A percentile compares a stretch with the other conserved stretches of the same genome.
Conservation (phyloP, 2,797 vertebrate species). For the Characodon lateralis region DNA sequence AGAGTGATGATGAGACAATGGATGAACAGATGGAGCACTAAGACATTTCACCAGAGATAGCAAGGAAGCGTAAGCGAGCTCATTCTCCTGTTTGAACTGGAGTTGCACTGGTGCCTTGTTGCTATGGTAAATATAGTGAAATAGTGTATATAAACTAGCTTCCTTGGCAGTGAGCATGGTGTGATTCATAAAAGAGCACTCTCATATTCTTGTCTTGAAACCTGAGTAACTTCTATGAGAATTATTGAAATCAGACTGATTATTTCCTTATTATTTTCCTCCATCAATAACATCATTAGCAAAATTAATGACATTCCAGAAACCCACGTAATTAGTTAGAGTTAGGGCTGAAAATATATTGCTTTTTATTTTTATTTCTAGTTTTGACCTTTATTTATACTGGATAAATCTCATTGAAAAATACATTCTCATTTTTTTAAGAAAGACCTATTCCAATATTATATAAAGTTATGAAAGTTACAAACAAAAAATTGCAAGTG, state of each 20-base stretch:
- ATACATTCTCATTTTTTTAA: no score
- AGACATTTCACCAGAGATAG: slow-evolving; percentile 50
- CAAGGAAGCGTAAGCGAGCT: slow-evolving; percentile 55
- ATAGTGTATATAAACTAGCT: slow-evolving; percentile 31
- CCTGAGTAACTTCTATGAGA: neutral
- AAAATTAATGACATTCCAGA: neutral
- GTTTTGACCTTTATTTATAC: no score
- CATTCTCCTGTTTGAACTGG: slow-evolving; percentile 46
- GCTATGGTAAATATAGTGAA: slow-evolving; percentile 60
- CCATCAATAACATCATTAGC: neutral
- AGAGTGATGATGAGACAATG: slow-evolving; percentile 51
- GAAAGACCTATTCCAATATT: no score
- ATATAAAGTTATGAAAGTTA: no score
- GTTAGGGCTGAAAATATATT: neutral
- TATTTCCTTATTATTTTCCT: neutral
- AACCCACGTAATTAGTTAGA: neutral
- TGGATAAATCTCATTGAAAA: no score
- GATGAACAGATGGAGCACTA: slow-evolving; percentile 67
- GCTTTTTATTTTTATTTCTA: no score
- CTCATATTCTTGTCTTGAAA: neutral
- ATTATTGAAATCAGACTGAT: neutral
- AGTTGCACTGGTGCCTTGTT: slow-evolving; percentile 51
- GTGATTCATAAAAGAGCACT: slow-evolving; percentile 14
- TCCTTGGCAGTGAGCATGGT: slow-evolving; percentile 1
- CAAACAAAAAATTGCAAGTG: no score